phyloP scores from a whole-genome alignment of 2,797 vertebrate genomes.

The Peromyscus attwateri region DNA sequence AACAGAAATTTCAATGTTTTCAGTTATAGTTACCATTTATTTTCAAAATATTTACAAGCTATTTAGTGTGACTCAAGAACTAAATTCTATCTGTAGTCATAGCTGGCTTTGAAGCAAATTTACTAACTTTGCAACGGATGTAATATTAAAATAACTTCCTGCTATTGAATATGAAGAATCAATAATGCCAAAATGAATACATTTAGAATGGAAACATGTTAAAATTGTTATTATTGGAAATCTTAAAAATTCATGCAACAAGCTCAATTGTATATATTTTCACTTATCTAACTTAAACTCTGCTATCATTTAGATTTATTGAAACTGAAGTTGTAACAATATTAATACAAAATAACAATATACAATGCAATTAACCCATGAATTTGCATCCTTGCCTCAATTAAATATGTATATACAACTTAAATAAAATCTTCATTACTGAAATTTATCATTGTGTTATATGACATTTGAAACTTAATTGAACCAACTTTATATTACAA shows the following conservation, averaged over 20 bases:
- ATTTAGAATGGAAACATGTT: constrained; percentile 23
- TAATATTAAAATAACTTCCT: constrained; percentile 31
- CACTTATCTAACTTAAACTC: constrained; percentile 10
- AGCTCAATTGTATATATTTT: constrained; percentile 11
- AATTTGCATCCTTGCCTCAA: constrained; percentile 24
- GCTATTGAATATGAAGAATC: neutral
- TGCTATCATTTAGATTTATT: neutral
- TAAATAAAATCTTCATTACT: constrained; percentile 21
- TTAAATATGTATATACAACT: neutral
- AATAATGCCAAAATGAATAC: constrained; percentile 47
- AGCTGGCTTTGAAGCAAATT: constrained; percentile 22
- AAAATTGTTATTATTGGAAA: constrained; percentile 14
- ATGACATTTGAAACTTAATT: constrained; percentile 35
- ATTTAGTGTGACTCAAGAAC: constrained; percentile 4
- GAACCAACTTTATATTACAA: neutral
- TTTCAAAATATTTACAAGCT: constrained; percentile 34
- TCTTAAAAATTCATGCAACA: constrained; percentile 33
- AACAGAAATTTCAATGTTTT: constrained; percentile 56
- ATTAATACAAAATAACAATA: constrained; percentile 58
- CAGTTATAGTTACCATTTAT: constrained; percentile 5
- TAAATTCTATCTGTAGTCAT: constrained; percentile 19
- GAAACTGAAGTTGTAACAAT: constrained; percentile 4
- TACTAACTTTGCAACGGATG: neutral
- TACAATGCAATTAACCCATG: neutral
- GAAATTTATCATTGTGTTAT: neutral